Evolutionary conservation across 2,113 vertebrate genomes (phyloP), one percentile per base, ranked within the genome.

Genomic region (Phalacrocorax aristotelis): DNA sequence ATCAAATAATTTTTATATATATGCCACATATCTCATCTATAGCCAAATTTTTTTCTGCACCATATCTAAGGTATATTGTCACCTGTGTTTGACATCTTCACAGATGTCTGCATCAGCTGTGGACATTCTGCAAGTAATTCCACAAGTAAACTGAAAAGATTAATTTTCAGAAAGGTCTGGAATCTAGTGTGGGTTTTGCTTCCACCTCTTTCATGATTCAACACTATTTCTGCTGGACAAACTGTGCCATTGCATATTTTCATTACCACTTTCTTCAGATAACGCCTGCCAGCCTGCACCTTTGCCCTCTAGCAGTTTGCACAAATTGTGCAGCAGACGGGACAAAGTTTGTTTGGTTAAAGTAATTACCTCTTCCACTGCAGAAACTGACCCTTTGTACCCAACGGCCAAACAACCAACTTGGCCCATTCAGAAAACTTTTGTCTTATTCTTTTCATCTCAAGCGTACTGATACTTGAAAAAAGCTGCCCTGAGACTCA

Each of bases 221-320:
- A 66, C n/a, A 68, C 38, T 49, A 22, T 77, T 90, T 93, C 29
- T 61, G 16, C 55, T 80, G 42, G 46, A 74, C 64, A 95, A 96
- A 94, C 82, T 51, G 14, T 48, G 25, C 15, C 1, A 5, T 40
- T 72, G 44, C 1, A 1, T 60, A 48, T 75, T 96, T 83, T 91
- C 82, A 95, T 93, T 90, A 77, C 29, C 26, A 5, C 32, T 89
- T 51, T 51, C 51, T 88, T 87, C 78, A 80, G 81, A 64, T 51
- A 80, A 87, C 23, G 30, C 51, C 78, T 77, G 68, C 42, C 68
- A 61, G n/a, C 62, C 79, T 90, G 75, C 20, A 60, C 64, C 36
- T 93, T 93, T 91, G 78, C 64, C 68, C 93, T 94, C 23, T 13
- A 62, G 71, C 76, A 85, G 54, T 88, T 91, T 95, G 30, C 51